Evolutionary conservation across 1,140 invertebrate species (phyloP), one percentile per base, ranked within the genome.

Genomic region (Trichoplusia ni): DNA sequence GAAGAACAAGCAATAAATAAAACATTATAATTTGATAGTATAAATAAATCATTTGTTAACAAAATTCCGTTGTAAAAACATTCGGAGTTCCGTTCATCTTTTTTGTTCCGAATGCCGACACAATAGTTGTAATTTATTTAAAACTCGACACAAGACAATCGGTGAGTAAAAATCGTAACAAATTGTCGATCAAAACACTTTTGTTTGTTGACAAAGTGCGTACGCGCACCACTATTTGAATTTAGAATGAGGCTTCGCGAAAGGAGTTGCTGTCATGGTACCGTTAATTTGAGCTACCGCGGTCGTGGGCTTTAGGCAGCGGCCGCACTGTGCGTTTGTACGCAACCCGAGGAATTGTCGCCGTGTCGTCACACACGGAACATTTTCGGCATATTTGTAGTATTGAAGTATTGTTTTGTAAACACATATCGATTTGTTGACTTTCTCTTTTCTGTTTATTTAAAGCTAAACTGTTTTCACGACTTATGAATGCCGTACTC

Each of bases 261-360:
- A 81, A 79, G 73, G 67, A 68, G 64, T 69, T 71, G 51, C 35
- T 58, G 72, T 74, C 69, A 64, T 64, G 44, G 71, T 83, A 84
- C 84, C 84, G 84, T 87, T 87, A 87, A 81, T 78, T 64, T 75
- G 75, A 68, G 69, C 80, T 81, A 80, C 80, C 67, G 73, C 65
- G 67, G 61, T 68, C 72, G 67, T 77, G 66, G 53, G 65, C 69
- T 69, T 75, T 73, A 78, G 70, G 76, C 67, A 29, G 40, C 42
- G 46, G 47, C 31, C 69, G 73, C 72, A 74, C 74, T 61, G 46
- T 18, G 33, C 29, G 61, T 69, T 63, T 70, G 44, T 58, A 54
- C 51, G 51, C 51, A 54, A 54, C 25, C 51, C 16, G 23, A 0
- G 11, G 25, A 58, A 58, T 7, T 35, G 42, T 60, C 40, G 29